Percentiles rank a stretch among this genome's conserved stretches.
Conservation (phyloP, 1,140 invertebrate genomes). For the Colletes latitarsis region DNA sequence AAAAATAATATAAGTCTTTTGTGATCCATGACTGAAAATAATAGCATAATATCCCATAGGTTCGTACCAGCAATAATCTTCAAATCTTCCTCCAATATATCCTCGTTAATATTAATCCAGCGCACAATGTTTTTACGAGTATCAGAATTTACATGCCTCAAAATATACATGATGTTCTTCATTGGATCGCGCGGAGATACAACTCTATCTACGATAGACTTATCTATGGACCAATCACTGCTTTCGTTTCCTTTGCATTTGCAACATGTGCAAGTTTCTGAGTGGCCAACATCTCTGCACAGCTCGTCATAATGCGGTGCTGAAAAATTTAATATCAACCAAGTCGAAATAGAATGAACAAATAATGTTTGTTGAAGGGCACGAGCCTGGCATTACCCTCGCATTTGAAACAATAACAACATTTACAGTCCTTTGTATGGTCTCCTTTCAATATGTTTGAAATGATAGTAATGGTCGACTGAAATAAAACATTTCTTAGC, state of each 20-base stretch:
- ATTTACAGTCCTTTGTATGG: slow-evolving; percentile 16
- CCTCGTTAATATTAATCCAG: slow-evolving; percentile 27
- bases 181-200: not conserved
- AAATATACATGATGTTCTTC: slow-evolving; percentile 9
- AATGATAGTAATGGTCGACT: slow-evolving; percentile 9
- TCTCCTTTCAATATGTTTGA: not conserved
- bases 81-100: slow-evolving; percentile 21
- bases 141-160: not conserved
- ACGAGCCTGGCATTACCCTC: not conserved
- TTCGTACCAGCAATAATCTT: slow-evolving; percentile 7
- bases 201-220: not conserved
- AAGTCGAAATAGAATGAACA: not conserved
- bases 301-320: not conserved
- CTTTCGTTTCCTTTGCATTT: slow-evolving; percentile 24
- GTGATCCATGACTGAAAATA: not conserved
- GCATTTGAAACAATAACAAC: slow-evolving; percentile 36
- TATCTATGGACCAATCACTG: slow-evolving; percentile 16
- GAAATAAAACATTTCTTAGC: not conserved
- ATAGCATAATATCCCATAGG: not conserved
- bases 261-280: slow-evolving; percentile 27
- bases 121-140: not conserved
- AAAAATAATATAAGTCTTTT: not conserved
- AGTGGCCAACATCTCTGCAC: not conserved
- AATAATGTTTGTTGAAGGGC: not conserved
- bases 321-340: not conserved